These are phyloP conservation scores for Cydia strobilella DNA, from an alignment of 1,140 invertebrate genomes.

Conservation along the genomic window DNA sequence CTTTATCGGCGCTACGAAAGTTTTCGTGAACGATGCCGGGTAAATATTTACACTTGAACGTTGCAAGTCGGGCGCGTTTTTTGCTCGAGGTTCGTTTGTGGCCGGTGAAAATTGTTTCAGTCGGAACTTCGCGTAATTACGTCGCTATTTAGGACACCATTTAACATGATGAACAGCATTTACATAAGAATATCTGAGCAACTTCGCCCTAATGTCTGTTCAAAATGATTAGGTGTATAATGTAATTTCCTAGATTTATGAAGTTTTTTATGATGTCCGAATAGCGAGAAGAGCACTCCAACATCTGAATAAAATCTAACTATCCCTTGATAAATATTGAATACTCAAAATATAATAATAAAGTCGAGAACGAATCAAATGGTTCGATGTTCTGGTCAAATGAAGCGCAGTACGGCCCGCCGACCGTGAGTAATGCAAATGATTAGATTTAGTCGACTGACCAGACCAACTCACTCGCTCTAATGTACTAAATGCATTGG, in stretches of 20 bases:
- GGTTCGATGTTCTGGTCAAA: slow-evolving; percentile 65
- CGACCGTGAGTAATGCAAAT: slow-evolving; percentile 71
- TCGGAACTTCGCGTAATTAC: slow-evolving; percentile 45
- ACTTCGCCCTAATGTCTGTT: not conserved
- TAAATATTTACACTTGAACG: slow-evolving; percentile 70
- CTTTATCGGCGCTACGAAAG: slow-evolving; percentile 57
- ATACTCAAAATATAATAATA: slow-evolving; percentile 18
- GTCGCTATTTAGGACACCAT: slow-evolving; percentile 34
- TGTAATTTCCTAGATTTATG: too few species aligned
- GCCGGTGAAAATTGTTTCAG: slow-evolving; percentile 54
- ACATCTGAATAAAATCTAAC: too few species aligned
- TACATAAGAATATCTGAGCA: slow-evolving; percentile 7
- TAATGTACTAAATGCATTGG: slow-evolving; percentile 37
- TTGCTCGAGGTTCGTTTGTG: slow-evolving; percentile 54
- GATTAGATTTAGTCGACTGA: slow-evolving; percentile 77
- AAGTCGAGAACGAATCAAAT: slow-evolving; percentile 41
- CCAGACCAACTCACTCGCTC: slow-evolving; percentile 39
- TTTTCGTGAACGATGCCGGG: slow-evolving; percentile 59
- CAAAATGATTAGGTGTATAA: not conserved
- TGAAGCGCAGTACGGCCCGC: slow-evolving; percentile 74
- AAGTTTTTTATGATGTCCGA: too few species aligned
- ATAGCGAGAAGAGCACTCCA: too few species aligned
- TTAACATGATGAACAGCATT: slow-evolving; percentile 37
- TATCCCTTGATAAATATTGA: not conserved
- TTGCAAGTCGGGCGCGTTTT: slow-evolving; percentile 58